Conservation (phyloP, 2,113 vertebrate species). For the Gymnarchus niloticus region DNA sequence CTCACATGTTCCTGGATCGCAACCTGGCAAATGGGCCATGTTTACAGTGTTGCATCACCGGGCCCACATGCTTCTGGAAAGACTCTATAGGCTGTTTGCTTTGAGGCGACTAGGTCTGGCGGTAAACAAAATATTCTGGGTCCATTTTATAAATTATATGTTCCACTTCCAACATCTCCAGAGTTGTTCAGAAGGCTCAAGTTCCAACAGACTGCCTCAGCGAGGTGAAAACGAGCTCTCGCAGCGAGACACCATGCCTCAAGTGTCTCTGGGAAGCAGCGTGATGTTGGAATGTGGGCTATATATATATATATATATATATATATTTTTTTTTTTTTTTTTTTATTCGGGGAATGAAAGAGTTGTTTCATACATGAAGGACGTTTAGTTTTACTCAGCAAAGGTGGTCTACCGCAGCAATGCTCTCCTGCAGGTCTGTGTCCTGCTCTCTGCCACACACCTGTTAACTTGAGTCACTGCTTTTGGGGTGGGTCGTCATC, state of each 20-base stretch:
- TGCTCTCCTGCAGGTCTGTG: neutral
- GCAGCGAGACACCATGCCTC: neutral
- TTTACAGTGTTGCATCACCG: conserved; percentile 49
- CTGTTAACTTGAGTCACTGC: neutral
- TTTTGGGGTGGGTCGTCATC: neutral
- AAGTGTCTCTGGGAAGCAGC: neutral
- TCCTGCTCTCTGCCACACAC: neutral
- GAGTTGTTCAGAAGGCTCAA: conserved; percentile 17
- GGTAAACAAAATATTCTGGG: neutral
- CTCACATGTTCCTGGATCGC: conserved; percentile 41
- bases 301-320: no score
- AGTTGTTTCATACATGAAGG: neutral
- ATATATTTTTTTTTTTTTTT: neutral
- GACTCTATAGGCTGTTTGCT: neutral
- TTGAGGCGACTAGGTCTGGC: neutral
- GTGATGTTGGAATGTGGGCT: neutral
- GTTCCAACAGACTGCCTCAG: neutral
- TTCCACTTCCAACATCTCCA: conserved; percentile 1
- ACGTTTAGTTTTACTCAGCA: conserved; percentile 4
- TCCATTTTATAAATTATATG: neutral
- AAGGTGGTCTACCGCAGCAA: conserved; percentile 4
- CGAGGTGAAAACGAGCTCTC: neutral
- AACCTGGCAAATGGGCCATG: conserved; percentile 39
- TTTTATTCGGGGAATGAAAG: neutral
- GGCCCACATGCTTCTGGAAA: conserved; percentile 22